Percentiles rank a stretch among this genome's conserved stretches.
Conservation (phyloP, 2,888 invertebrate species). For the Phalera bucephala region DNA sequence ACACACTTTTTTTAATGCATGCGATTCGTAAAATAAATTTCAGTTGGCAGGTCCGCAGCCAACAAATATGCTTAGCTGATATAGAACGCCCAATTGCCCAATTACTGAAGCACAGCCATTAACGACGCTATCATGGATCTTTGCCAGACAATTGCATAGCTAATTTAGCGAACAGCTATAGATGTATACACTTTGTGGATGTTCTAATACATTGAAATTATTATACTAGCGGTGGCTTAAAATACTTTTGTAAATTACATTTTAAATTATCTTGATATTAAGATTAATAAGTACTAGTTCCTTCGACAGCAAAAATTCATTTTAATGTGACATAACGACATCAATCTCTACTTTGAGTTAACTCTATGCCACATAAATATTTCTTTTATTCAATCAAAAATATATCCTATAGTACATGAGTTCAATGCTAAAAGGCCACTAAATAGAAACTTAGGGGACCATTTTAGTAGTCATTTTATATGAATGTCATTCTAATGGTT, state of each 20-base stretch:
- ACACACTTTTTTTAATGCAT: slow-evolving; percentile 37
- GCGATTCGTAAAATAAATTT: slow-evolving; percentile 32
- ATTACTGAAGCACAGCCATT: slow-evolving; percentile 69
- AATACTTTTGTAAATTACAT: slow-evolving; percentile 61
- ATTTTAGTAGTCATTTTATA: slow-evolving; percentile 16
- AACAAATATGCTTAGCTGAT: slow-evolving; percentile 23
- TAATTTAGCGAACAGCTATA: slow-evolving; percentile 33
- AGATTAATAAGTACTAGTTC: slow-evolving; percentile 44
- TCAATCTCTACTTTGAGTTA: slow-evolving; percentile 36
- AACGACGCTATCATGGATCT: slow-evolving; percentile 53
- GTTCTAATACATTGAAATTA: slow-evolving; percentile 41
- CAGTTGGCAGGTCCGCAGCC: slow-evolving; percentile 34
- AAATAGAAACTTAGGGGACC: slow-evolving; percentile 38
- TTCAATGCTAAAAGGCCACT: slow-evolving; percentile 47
- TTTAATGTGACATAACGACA: slow-evolving; percentile 33
- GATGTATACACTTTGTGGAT: slow-evolving; percentile 25
- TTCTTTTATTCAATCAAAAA: slow-evolving; percentile 36
- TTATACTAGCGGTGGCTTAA: slow-evolving; percentile 47
- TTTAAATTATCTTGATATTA: slow-evolving; percentile 36
- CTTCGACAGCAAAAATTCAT: slow-evolving; percentile 36
- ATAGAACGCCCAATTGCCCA: slow-evolving; percentile 39
- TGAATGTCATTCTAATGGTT: slow-evolving; percentile 11
- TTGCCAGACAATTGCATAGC: slow-evolving; percentile 48
- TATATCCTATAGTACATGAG: slow-evolving; percentile 38
- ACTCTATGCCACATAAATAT: slow-evolving; percentile 33